Conservation (phyloP, 35 echinoderm and acorn worm genomes). For the Hemicentrotus pulcherrimus region DNA sequence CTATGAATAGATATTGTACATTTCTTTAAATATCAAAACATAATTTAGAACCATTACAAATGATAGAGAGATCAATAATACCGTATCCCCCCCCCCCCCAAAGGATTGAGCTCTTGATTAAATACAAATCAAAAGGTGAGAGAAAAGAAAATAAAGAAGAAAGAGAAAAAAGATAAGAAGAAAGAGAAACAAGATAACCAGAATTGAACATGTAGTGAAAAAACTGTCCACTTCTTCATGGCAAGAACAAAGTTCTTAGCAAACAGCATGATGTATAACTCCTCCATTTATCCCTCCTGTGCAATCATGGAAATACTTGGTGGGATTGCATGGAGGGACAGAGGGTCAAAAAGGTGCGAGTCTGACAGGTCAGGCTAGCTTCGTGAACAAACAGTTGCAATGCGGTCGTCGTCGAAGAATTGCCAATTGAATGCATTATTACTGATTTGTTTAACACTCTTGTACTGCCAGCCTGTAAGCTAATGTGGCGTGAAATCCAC, state of each 20-base stretch:
- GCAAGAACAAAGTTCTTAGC: too few relatives aligned
- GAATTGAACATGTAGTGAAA: not conserved
- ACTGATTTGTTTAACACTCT: slow-evolving; percentile 12
- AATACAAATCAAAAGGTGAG: too few relatives aligned
- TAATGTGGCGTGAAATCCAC: slow-evolving; percentile 14
- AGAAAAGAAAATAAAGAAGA: not conserved
- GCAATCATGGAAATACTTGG: not conserved
- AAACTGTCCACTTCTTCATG: too few relatives aligned
- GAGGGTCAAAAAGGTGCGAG: not conserved
- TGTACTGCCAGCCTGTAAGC: not conserved
- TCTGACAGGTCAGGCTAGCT: not conserved
- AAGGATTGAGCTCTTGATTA: too few relatives aligned
- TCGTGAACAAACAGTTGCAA: not conserved
- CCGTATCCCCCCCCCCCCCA: too few relatives aligned
- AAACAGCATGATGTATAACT: too few relatives aligned
- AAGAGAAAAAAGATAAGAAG: not conserved
- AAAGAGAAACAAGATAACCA: not conserved
- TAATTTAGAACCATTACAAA: too few relatives aligned
- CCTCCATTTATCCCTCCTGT: too few relatives aligned
- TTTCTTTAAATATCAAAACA: too few relatives aligned
- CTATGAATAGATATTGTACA: too few relatives aligned
- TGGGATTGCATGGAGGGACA: not conserved
- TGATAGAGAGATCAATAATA: too few relatives aligned
- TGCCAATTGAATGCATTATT: slow-evolving; percentile 32
- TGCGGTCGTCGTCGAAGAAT: not conserved